phyloP scores from a whole-genome alignment of 2,113 vertebrate genomes.

The Bufo gargarizans region DNA sequence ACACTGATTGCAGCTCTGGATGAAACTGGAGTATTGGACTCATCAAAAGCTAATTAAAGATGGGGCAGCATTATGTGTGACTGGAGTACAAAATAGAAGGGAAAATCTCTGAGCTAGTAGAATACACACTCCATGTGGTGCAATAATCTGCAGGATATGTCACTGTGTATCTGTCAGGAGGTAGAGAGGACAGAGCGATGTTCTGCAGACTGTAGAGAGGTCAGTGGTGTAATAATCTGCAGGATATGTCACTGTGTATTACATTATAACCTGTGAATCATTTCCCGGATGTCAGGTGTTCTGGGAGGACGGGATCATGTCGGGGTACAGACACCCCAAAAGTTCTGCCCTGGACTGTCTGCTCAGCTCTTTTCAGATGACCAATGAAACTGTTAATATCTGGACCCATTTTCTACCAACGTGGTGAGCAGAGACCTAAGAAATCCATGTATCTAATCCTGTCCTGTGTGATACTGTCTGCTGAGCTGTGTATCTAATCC shows the following conservation, averaged over 20 bases:
- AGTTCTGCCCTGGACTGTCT: conserved; percentile 85
- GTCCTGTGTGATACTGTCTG: background rate
- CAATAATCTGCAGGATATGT: too few species aligned
- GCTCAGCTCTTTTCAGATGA: conserved; percentile 89
- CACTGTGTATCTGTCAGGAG: too few species aligned
- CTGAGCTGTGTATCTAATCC: background rate
- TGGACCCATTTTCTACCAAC: conserved; percentile 90
- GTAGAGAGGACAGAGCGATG: background rate
- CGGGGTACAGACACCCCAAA: conserved; percentile 79
- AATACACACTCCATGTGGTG: too few species aligned
- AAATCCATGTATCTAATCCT: background rate
- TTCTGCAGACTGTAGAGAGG: background rate
- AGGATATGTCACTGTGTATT: background rate
- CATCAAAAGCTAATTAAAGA: too few species aligned
- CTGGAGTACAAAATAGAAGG: too few species aligned
- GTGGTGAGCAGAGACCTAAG: conserved; percentile 70
- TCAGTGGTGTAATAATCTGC: background rate
- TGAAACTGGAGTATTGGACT: too few species aligned
- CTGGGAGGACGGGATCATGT: conserved; percentile 83
- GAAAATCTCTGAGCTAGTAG: too few species aligned
- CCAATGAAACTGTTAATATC: conserved; percentile 88
- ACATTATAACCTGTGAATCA: too few species aligned
- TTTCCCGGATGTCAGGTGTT: conserved; percentile 74
- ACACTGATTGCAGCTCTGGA: too few species aligned
- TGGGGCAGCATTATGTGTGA: too few species aligned